Conservation (phyloP, 2,797 vertebrate genomes). For the Fratercula arctica region DNA sequence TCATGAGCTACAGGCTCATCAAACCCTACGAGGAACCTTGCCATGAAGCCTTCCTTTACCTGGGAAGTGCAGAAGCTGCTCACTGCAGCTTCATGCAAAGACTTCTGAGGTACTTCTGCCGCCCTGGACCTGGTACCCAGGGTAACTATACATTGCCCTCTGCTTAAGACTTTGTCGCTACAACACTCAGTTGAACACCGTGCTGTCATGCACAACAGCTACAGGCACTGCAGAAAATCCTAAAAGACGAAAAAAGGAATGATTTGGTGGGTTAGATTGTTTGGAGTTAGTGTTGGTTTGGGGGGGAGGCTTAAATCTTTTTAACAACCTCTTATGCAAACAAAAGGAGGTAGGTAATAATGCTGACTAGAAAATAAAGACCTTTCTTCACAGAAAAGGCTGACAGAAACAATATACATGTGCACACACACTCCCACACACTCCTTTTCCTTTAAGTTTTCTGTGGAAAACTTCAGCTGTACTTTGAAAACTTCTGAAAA, state of each 20-base stretch:
- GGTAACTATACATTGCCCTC: neutral
- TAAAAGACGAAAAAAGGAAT: neutral
- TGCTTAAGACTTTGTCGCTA: neutral
- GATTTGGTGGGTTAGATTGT: neutral
- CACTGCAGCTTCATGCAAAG: neutral
- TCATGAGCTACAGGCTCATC: neutral
- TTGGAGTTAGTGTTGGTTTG: neutral
- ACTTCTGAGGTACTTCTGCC: neutral
- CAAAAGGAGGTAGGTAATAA: constrained; percentile 17
- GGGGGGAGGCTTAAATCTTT: neutral
- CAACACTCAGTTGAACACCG: fast-evolving
- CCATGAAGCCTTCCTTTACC: neutral
- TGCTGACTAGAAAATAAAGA: neutral
- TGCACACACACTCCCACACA: neutral
- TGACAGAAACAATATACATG: neutral
- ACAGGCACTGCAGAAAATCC: neutral
- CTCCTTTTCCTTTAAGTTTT: neutral
- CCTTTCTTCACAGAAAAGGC: constrained; percentile 2
- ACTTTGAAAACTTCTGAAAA: constrained; percentile 15
- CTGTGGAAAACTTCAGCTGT: neutral
- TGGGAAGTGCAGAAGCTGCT: neutral
- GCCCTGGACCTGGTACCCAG: neutral
- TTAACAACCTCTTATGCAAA: constrained; percentile 35
- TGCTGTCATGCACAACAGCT: neutral
- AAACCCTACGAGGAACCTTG: neutral